Percentiles rank a stretch among this genome's conserved stretches.
Evolutionary conservation across 1,140 invertebrate genomes (phyloP).

Genomic region (Sarcophaga bullata): DNA sequence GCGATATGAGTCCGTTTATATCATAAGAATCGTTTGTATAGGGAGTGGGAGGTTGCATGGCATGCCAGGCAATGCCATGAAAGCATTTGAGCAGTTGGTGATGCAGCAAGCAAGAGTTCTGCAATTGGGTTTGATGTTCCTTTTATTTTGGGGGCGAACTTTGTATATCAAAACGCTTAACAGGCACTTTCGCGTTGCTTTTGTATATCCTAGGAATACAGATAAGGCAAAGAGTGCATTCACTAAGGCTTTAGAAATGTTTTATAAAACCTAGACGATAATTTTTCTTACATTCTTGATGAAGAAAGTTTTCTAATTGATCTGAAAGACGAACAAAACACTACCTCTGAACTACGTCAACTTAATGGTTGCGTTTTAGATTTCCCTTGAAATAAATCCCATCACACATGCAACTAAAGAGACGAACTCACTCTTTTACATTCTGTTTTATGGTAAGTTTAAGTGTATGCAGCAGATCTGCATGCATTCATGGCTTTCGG

Average conservation of each 20-base stretch:
- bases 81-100: slow-evolving; percentile 1
- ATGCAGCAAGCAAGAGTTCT: slow-evolving; percentile 7
- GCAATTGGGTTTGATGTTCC: background rate
- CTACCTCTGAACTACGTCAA: no score
- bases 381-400: no score
- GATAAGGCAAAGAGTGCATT: background rate
- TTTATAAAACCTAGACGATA: no score
- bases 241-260: no score
- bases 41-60: no score
- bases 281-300: no score
- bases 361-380: no score
- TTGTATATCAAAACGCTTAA: slow-evolving; percentile 14
- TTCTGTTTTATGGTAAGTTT: background rate
- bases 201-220: background rate
- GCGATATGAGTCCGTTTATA: slow-evolving; percentile 14
- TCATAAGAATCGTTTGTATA: background rate
- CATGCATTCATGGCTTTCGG: background rate
- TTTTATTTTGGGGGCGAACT: no score
- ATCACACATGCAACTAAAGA: no score
- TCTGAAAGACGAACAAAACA: no score
- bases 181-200: background rate
- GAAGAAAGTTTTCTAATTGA: no score
- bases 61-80: background rate
- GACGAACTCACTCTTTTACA: background rate
- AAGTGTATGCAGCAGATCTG: background rate